phyloP scores from a whole-genome alignment of 2,113 vertebrate genomes.

The Butorides virescens region DNA sequence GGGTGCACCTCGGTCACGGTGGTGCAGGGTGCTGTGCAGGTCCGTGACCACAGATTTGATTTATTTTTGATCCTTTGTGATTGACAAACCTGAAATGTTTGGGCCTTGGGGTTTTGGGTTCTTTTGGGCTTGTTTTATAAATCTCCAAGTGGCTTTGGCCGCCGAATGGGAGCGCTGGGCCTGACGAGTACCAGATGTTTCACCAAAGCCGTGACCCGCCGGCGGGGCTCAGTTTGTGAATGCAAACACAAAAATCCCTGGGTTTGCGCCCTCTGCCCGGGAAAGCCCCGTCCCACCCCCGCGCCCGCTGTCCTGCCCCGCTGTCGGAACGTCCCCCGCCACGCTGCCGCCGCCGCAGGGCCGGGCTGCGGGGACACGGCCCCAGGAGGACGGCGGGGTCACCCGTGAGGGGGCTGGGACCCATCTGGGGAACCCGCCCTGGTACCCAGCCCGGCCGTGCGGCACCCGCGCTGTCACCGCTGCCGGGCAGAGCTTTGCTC shows the following conservation, averaged over 20 bases:
- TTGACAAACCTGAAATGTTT: not conserved
- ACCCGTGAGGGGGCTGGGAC: rapidly evolving
- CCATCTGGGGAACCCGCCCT: rapidly evolving
- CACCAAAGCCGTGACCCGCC: not conserved
- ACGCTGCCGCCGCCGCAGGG: not conserved
- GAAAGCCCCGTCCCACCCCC: not conserved
- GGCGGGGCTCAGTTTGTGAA: not conserved
- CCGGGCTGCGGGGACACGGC: rapidly evolving
- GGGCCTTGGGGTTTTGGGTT: not conserved
- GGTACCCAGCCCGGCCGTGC: not conserved
- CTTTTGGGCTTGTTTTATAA: not conserved
- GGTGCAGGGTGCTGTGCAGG: not conserved
- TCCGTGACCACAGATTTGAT: rapidly evolving
- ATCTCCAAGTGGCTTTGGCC: not conserved
- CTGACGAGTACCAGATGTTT: not conserved
- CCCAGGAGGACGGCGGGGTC: rapidly evolving
- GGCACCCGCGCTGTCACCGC: rapidly evolving
- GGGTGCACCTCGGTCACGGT: rapidly evolving
- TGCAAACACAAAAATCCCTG: not conserved
- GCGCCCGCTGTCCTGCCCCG: not conserved
- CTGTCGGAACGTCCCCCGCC: not conserved
- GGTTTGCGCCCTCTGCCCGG: not conserved
- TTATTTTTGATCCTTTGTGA: not conserved
- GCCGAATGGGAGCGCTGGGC: not conserved
- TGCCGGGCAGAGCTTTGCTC: rapidly evolving